These are phyloP conservation scores for Clarias batrachus DNA, from an alignment of 2,113 vertebrate genomes.

Conservation along the genomic window DNA sequence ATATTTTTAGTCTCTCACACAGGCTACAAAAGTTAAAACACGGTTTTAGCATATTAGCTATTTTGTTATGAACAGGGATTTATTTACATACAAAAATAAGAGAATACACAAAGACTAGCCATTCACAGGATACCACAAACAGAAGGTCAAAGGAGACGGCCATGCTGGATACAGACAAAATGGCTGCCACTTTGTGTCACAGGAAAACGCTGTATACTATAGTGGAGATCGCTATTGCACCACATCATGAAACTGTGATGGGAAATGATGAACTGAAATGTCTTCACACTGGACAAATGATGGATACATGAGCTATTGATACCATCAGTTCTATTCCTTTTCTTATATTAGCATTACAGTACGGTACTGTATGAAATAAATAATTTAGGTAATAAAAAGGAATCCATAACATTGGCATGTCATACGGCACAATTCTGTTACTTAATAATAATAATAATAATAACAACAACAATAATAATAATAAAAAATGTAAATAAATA, in stretches of 20 bases:
- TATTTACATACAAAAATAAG: slow-evolving; percentile 41
- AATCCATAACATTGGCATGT: not conserved
- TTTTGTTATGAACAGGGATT: slow-evolving; percentile 14
- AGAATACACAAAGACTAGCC: not conserved
- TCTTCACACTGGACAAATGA: slow-evolving; percentile 34
- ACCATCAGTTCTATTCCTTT: not conserved
- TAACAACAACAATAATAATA: too few relatives aligned
- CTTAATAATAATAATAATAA: too few relatives aligned
- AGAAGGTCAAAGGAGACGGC: slow-evolving; percentile 48
- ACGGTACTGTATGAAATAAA: not conserved
- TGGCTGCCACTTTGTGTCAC: slow-evolving; percentile 37
- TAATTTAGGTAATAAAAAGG: not conserved
- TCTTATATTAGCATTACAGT: not conserved
- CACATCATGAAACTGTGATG: slow-evolving; percentile 22
- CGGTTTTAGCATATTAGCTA: slow-evolving; percentile 15
- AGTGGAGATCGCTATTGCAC: not conserved
- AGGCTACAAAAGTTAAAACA: slow-evolving; percentile 14
- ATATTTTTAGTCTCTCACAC: not conserved
- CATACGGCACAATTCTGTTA: not conserved
- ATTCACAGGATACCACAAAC: slow-evolving; percentile 45
- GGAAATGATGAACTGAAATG: slow-evolving; percentile 25
- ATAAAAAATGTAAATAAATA: too few relatives aligned
- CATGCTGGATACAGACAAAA: slow-evolving; percentile 65
- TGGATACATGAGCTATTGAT: slow-evolving; percentile 12
- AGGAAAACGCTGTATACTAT: slow-evolving; percentile 23